Conservation (phyloP, 2,113 vertebrate genomes). For the Anhinga rufa region DNA sequence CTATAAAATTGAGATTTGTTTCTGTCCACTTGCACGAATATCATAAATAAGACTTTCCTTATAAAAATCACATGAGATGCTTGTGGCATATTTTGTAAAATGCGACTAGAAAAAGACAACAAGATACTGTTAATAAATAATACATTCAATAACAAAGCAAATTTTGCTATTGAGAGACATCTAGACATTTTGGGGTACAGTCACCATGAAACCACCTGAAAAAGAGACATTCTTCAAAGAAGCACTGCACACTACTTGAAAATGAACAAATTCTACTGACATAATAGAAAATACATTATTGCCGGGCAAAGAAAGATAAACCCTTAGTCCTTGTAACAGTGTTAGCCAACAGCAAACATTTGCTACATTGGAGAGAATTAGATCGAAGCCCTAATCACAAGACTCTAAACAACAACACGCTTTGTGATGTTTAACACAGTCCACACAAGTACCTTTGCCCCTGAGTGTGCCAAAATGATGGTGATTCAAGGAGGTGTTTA, state of each 20-base stretch:
- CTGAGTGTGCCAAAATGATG: not conserved
- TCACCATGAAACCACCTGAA: constrained; percentile 34
- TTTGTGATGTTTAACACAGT: constrained; percentile 27
- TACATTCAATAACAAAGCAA: constrained; percentile 47
- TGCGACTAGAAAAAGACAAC: constrained; percentile 41
- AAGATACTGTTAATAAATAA: constrained; percentile 22
- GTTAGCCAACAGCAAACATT: constrained; percentile 17
- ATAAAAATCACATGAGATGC: constrained; percentile 50
- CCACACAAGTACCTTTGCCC: constrained; percentile 1
- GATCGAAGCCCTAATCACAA: not conserved
- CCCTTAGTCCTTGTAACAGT: constrained; percentile 21
- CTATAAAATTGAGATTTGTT: constrained; percentile 43
- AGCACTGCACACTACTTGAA: constrained; percentile 4
- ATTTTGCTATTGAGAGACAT: constrained; percentile 35
- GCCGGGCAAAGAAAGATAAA: constrained; percentile 28
- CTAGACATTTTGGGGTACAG: constrained; percentile 14
- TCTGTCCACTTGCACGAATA: not conserved
- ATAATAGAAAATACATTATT: constrained; percentile 50
- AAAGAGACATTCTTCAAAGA: constrained; percentile 18
- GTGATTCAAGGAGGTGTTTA: not conserved
- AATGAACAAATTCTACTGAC: constrained; percentile 6
- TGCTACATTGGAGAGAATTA: constrained; percentile 32
- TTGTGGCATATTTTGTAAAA: constrained; percentile 41
- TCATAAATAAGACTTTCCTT: constrained; percentile 43
- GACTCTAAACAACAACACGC: not conserved